Evolutionary conservation across 1,140 invertebrate species (phyloP).

Genomic region (Caenorhabditis briggsae): DNA sequence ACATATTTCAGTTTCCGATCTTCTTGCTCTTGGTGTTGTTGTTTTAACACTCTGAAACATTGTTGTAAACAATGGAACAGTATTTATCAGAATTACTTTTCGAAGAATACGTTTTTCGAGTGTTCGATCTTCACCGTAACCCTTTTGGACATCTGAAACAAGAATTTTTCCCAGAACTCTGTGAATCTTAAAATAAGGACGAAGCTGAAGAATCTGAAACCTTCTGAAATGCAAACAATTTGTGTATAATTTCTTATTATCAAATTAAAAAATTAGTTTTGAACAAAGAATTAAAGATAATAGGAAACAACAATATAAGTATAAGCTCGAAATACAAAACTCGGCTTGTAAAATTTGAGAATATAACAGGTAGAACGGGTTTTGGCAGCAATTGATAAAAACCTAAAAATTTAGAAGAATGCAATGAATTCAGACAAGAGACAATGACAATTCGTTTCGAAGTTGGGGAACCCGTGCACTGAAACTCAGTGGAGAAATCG

Average conservation of each 20-base stretch:
- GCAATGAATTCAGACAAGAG: no score
- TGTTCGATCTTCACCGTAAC: slow-evolving; percentile 56
- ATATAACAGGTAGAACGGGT: no score
- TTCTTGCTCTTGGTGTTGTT: slow-evolving; percentile 41
- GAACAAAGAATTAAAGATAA: no score
- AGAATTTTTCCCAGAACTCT: background rate
- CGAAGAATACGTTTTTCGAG: slow-evolving; percentile 50
- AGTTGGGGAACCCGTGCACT: no score
- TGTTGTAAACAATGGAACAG: background rate
- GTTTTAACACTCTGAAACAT: slow-evolving; percentile 26
- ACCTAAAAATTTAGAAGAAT: no score
- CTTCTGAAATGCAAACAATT: background rate
- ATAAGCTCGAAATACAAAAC: no score
- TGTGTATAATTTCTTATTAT: no score
- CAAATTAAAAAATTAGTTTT: no score
- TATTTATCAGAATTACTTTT: slow-evolving; percentile 2
- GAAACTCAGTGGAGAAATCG: background rate
- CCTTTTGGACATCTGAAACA: slow-evolving; percentile 40
- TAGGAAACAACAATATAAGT: no score
- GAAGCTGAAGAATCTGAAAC: background rate
- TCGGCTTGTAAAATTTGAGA: no score
- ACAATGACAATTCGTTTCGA: no score
- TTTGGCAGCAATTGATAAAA: no score
- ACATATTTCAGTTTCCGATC: slow-evolving; percentile 41
- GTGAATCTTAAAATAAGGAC: background rate